phyloP scores from a whole-genome alignment of 2,888 invertebrate genomes.

The Zygogramma bicolorata region DNA sequence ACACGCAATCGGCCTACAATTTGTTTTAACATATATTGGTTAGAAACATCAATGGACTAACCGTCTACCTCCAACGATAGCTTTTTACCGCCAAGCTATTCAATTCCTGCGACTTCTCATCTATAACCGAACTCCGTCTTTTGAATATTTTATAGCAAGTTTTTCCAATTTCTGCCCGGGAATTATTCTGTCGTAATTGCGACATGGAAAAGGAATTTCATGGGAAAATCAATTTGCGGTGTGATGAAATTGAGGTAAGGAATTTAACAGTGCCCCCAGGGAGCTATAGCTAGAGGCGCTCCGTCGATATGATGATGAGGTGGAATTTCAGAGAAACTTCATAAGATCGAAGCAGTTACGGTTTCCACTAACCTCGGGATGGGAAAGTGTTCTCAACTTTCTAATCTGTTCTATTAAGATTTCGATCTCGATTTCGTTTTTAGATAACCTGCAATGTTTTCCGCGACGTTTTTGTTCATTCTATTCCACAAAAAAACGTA shows the following conservation, averaged over 20 bases:
- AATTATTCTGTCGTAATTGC: constrained; percentile 35
- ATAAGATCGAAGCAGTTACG: neutral
- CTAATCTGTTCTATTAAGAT: too few relatives aligned
- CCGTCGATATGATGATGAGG: constrained; percentile 2
- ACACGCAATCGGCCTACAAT: too few relatives aligned
- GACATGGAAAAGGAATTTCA: constrained; percentile 31
- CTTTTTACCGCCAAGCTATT: neutral
- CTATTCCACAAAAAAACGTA: too few relatives aligned
- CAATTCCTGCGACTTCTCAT: neutral
- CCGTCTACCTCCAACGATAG: too few relatives aligned
- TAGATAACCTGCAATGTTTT: too few relatives aligned
- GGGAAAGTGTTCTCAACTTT: too few relatives aligned
- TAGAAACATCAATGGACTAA: too few relatives aligned
- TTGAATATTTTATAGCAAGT: neutral
- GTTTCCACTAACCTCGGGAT: neutral
- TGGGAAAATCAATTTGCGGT: constrained; percentile 35
- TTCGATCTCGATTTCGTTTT: too few relatives aligned
- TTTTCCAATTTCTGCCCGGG: constrained; percentile 29
- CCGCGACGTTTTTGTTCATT: too few relatives aligned
- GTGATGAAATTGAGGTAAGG: constrained; percentile 27
- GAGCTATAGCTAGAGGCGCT: constrained; percentile 3
- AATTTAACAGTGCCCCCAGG: constrained; percentile 14
- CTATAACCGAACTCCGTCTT: neutral
- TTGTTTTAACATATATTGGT: too few relatives aligned
- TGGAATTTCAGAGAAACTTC: neutral